phyloP scores from a whole-genome alignment of 2,113 vertebrate species.

The Neotoma lepida region DNA sequence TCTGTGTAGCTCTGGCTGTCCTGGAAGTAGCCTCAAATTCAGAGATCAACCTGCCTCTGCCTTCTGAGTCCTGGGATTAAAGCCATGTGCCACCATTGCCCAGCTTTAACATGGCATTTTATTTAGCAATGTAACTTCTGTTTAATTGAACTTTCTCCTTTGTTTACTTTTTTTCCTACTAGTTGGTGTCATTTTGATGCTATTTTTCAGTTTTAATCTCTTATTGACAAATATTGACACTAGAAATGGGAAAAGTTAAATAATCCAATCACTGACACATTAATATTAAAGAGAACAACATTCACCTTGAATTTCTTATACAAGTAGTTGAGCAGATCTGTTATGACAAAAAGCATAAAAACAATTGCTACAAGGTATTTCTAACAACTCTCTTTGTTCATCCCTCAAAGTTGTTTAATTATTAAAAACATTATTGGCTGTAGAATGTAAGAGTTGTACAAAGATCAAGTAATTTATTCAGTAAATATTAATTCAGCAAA shows the following conservation, averaged over 20 bases:
- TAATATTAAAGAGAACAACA: background rate
- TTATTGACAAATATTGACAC: background rate
- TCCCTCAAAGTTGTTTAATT: background rate
- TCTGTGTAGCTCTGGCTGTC: too few relatives aligned
- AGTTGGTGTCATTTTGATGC: background rate
- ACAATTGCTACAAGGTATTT: background rate
- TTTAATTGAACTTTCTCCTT: background rate
- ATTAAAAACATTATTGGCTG: slow-evolving; percentile 15
- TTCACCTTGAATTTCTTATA: background rate
- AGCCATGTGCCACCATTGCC: too few relatives aligned
- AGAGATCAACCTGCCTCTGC: too few relatives aligned
- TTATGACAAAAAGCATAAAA: slow-evolving; percentile 43
- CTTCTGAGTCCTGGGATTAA: too few relatives aligned
- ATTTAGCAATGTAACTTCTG: background rate
- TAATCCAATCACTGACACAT: background rate
- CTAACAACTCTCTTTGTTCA: background rate
- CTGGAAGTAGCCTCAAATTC: too few relatives aligned
- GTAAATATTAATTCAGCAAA: slow-evolving; percentile 63
- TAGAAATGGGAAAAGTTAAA: background rate
- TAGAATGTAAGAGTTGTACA: slow-evolving; percentile 26
- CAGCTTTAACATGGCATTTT: background rate
- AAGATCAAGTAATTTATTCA: background rate
- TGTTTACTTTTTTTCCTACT: background rate
- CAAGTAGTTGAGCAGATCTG: background rate
- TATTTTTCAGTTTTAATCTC: background rate